Base-by-base conservation (phyloP, 2,888 invertebrate genomes). In the Congeria kusceri region DNA sequence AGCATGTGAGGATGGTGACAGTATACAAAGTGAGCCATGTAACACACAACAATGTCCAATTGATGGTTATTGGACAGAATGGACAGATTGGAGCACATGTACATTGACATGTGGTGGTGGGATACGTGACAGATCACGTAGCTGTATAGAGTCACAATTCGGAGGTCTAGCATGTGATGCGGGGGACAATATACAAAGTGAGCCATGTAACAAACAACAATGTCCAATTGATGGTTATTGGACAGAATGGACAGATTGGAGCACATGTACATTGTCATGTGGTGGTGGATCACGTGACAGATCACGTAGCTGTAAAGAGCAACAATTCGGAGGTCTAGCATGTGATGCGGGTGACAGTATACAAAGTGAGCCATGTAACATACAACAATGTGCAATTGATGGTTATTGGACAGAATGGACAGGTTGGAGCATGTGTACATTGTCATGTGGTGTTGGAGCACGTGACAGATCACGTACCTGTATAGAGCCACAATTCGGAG, bases 11-110 rank as follows among this genome's bases (percentile, higher is more conserved):
- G 46, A n/a, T n/a, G n/a, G n/a, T n/a, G n/a, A n/a, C n/a, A n/a
- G n/a, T n/a, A n/a, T n/a, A n/a, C n/a, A n/a, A 44, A 44, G 46
- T 44, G 46, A 44, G 46, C 18, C n/a, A n/a, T n/a, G n/a, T n/a
- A n/a, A n/a, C n/a, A n/a, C n/a, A n/a, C n/a, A 65, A 23, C 25
- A 23, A 9, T 20, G 27, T 46, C 18, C 46, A 62, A 46, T 29
- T 29, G 71, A 77, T 46, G 76, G 76, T 13, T 39, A 56, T 3
- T 77, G 49, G n/a, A 25, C 65, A 0, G 32, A 32, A 23, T 82
- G 82, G 82, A 29, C 23, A 0, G 39, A 25, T 3, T 82, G 82
- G 82, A 49, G 63, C 0, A 20, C 47, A 5, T 78, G 78, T 69
- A 57, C 76, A 5, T 32, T 61, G n/a, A 72, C 82, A 3, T 82